A percentile compares a stretch with the other conserved stretches of the same genome.
phyloP scores from a whole-genome alignment of 2,797 vertebrate genomes.

The Stomatorhinus walkeri region DNA sequence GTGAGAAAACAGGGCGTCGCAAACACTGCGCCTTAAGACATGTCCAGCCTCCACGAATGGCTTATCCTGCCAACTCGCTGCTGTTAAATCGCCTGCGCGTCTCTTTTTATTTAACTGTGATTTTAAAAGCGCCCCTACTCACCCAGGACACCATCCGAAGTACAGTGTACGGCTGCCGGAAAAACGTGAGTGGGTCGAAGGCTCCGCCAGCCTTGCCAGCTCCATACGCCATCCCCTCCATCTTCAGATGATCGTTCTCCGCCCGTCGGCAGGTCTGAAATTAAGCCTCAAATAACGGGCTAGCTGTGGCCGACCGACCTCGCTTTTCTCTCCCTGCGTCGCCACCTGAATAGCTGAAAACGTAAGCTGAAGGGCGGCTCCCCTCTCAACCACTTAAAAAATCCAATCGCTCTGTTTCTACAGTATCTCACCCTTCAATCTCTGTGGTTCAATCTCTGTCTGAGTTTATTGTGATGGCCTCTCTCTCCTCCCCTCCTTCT shows the following conservation, averaged over 20 bases:
- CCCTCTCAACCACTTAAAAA: constrained; percentile 24
- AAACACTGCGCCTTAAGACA: neutral
- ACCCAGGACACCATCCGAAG: constrained; percentile 81
- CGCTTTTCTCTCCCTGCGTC: neutral
- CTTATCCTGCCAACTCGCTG: neutral
- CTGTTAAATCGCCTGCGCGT: neutral
- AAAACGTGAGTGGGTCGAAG: constrained; percentile 84
- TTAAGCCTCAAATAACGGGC: constrained; percentile 9
- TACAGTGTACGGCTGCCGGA: constrained; percentile 83
- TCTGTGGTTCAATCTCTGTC: constrained; percentile 14
- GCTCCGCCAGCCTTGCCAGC: constrained; percentile 89
- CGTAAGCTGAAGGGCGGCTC: neutral
- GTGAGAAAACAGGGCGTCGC: neutral
- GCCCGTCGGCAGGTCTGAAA: constrained; percentile 5
- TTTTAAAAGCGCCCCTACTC: constrained; percentile 34
- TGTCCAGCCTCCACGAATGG: neutral
- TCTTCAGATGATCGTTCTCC: constrained; percentile 44
- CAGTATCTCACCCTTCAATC: constrained; percentile 27
- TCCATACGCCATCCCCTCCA: constrained; percentile 88
- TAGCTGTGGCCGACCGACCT: neutral
- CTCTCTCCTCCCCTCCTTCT: constrained; percentile 13
- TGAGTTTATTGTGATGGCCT: constrained; percentile 20
- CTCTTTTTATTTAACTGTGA: neutral
- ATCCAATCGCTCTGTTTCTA: neutral
- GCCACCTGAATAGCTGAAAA: neutral